phyloP scores from a whole-genome alignment of 2,113 vertebrate species.

The Charadrius vociferus region DNA sequence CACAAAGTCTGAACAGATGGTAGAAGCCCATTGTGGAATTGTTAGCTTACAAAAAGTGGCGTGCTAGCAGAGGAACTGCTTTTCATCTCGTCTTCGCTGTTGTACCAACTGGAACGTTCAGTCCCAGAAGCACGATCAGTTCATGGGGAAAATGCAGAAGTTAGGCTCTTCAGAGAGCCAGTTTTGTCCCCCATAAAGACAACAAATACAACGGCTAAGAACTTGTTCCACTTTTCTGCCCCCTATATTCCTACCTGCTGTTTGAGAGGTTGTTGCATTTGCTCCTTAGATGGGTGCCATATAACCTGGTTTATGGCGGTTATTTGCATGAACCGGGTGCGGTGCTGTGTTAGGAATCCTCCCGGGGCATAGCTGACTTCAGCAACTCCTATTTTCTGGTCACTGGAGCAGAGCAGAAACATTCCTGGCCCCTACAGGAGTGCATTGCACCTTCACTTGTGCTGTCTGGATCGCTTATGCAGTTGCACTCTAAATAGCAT shows the following conservation, averaged over 20 bases:
- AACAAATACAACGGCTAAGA: neutral
- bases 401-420: neutral
- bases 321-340: neutral
- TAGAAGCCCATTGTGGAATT: neutral
- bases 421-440: accelerated
- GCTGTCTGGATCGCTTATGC: neutral
- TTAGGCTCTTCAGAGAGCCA: neutral
- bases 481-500: neutral
- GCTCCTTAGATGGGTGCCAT: neutral
- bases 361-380: neutral
- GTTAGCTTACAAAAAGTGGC: neutral
- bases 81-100: neutral
- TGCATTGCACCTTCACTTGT: accelerated
- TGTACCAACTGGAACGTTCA: neutral
- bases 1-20: neutral
- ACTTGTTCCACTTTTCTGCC: neutral
- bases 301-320: neutral
- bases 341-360: neutral
- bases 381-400: neutral
- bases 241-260: neutral
- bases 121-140: neutral
- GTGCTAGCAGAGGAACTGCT: neutral
- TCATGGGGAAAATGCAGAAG: neutral
- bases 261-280: neutral
- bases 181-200: neutral